A percentile compares a stretch with the other conserved stretches of the same genome.
Evolutionary conservation across 2,888 invertebrate species (phyloP).

Genomic region (Apoda limacodes): DNA sequence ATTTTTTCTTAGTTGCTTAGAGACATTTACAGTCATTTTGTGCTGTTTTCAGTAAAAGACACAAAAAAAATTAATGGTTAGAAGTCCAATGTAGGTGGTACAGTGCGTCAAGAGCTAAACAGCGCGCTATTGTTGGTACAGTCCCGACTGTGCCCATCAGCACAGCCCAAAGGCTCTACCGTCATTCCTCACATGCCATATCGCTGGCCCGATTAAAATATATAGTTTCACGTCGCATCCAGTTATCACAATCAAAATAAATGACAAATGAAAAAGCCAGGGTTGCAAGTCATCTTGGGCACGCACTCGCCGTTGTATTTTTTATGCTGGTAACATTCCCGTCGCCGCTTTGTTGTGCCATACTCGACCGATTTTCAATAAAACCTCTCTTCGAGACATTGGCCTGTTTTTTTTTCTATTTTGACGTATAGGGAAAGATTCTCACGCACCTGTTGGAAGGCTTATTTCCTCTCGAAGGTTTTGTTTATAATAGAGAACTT

Average conservation of each 20-base stretch:
- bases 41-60: background rate
- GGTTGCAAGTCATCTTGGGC: slow-evolving; percentile 59
- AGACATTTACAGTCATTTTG: background rate
- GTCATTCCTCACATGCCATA: slow-evolving; percentile 15
- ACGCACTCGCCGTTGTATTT: slow-evolving; percentile 33
- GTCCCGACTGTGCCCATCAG: background rate
- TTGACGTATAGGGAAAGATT: slow-evolving; percentile 33
- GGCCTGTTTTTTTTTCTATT: slow-evolving; percentile 39
- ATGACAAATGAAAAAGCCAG: slow-evolving; percentile 66
- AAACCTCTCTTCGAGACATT: slow-evolving; percentile 51
- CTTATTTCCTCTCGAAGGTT: slow-evolving; percentile 23
- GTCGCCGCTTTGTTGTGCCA: slow-evolving; percentile 50
- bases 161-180: background rate
- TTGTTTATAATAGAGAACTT: slow-evolving; percentile 20
- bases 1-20: too few species aligned
- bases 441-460: slow-evolving; percentile 56
- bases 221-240: slow-evolving; percentile 39
- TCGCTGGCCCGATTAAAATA: slow-evolving; percentile 35
- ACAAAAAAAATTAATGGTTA: background rate
- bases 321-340: slow-evolving; percentile 47
- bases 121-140: too few species aligned
- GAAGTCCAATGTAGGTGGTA: slow-evolving; percentile 1
- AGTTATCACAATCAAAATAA: slow-evolving; percentile 70
- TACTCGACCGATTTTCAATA: slow-evolving; percentile 57
- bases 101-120: too few species aligned